Evolutionary conservation across 1,140 invertebrate species (phyloP).

Genomic region (Pogonus chalceus): DNA sequence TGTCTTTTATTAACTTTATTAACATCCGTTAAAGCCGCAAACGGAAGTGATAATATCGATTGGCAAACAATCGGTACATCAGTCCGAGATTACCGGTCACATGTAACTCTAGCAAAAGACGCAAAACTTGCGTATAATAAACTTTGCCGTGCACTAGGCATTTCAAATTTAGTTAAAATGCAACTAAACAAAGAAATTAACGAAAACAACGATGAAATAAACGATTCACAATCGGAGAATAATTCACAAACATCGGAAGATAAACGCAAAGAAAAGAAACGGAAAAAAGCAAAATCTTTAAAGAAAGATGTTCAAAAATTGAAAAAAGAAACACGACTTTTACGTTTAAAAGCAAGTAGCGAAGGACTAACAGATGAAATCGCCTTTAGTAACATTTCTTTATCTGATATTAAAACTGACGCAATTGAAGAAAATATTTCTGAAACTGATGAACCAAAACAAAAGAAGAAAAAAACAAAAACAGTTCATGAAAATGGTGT

Average conservation of each 20-base stretch:
- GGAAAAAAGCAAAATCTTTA: constrained; percentile 12
- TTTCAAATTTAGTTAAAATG: constrained; percentile 28
- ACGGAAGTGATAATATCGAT: constrained; percentile 25
- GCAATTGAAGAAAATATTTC: background rate
- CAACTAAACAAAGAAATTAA: constrained; percentile 15
- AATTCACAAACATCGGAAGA: constrained; percentile 10
- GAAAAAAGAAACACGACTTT: constrained; percentile 38
- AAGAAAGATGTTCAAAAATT: constrained; percentile 34
- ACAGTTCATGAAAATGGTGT: background rate
- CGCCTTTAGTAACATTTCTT: constrained; percentile 22
- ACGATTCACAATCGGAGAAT: constrained; percentile 29
- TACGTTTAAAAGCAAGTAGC: constrained; percentile 33
- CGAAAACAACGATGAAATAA: constrained; percentile 18
- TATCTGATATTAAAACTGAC: constrained; percentile 12
- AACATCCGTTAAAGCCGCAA: constrained; percentile 30
- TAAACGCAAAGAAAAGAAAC: constrained; percentile 21
- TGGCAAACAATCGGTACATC: constrained; percentile 33
- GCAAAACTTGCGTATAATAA: constrained; percentile 39
- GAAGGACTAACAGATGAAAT: constrained; percentile 29
- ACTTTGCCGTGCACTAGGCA: constrained; percentile 33
- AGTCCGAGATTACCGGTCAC: constrained; percentile 30
- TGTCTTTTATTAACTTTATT: constrained; percentile 35
- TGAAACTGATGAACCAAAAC: background rate
- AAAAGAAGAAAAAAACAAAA: background rate
- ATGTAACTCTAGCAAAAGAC: constrained; percentile 33